Base-by-base conservation (phyloP, 1,140 invertebrate species). In the Drosophila lacertosa region DNA sequence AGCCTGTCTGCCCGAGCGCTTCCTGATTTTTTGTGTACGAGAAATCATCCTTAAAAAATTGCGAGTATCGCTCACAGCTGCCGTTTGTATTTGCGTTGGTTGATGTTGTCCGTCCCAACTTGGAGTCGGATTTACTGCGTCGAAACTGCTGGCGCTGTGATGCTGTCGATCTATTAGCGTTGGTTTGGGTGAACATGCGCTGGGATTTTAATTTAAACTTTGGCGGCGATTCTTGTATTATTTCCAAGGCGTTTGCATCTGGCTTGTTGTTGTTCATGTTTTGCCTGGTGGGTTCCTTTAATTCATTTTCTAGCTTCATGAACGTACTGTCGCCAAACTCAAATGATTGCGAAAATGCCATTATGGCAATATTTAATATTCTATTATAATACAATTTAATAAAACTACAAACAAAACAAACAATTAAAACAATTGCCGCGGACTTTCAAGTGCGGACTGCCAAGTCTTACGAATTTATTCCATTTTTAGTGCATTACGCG, bases 271-370 rank as follows among this genome's bases (percentile, higher is more conserved):
- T 45, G 29, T 32, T 35, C 1, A 9, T 40, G 24, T 53, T 68
- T 5, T 64, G 66, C 9, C 3, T 47, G 33, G 13, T 26, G 16
- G 13, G 35, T 57, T 18, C 32, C 32, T 72, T 63, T 2, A 75
- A 39, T 4, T 79, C 73, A 15, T 65, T 77, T 20, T 91, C 90
- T 26, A 91, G 24, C 33, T 80, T 71, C 59, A 86, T 59, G 11
- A 91, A 81, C 4, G 90, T 91, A 48, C 83, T 91, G 15, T 91
- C 75, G 4, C 89, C 89, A 50, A 91, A 75, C 2, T 77, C 60
- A 20, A 91, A 78, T 0, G 90, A 91, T 64, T 91, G 80, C 1
- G 90, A 91, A 54, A 91, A 91, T 1, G 77, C 75, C 89, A 91
- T 90, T 3, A 10, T 6, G 24, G 5, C 5, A 1, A 0, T 7